Conservation (phyloP, 2,113 vertebrate species). For the Otocyon megalotis region DNA sequence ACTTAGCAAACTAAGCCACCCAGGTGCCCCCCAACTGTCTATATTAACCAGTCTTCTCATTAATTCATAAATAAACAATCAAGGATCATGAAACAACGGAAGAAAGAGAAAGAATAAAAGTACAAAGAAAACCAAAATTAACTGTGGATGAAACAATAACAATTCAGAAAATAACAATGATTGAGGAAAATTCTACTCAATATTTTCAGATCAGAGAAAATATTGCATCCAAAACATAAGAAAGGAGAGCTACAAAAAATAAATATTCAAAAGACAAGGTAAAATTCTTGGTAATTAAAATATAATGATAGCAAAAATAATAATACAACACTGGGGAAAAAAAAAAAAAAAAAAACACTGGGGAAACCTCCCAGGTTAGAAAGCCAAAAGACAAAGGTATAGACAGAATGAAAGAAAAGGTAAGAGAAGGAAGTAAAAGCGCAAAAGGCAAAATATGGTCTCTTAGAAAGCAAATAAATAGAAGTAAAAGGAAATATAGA, state of each 20-base stretch:
- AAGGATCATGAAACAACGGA: background rate
- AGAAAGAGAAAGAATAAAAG: background rate
- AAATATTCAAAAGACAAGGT: background rate
- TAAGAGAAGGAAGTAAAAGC: background rate
- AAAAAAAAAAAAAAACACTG: too few relatives aligned
- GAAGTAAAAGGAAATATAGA: background rate
- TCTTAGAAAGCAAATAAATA: background rate
- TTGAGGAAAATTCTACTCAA: background rate
- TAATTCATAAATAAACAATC: background rate
- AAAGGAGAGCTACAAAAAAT: background rate
- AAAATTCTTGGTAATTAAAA: background rate
- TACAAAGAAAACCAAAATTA: background rate
- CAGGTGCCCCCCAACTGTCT: background rate
- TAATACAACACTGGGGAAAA: background rate
- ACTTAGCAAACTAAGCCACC: too few relatives aligned
- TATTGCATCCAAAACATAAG: background rate
- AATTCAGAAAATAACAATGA: background rate
- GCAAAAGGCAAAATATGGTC: background rate
- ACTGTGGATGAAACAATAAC: background rate
- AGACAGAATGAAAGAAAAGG: background rate
- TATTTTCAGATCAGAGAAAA: background rate
- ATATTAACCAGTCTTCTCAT: background rate
- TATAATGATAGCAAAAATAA: background rate
- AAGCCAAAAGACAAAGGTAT: background rate
- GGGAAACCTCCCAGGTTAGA: background rate